Conservation (phyloP, 2,888 invertebrate species). For the Toxonevra muliebris region DNA sequence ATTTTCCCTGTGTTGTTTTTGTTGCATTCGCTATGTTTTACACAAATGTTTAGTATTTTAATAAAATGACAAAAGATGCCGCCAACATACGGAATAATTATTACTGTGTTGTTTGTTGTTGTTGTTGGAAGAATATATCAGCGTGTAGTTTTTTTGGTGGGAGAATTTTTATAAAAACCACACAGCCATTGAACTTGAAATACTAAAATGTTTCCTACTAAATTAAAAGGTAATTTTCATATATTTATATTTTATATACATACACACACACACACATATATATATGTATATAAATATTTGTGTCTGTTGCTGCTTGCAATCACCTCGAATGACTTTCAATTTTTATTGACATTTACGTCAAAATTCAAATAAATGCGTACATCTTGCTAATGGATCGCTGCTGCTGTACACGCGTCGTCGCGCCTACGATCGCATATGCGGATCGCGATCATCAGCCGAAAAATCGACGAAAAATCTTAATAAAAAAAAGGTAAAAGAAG, state of each 20-base stretch:
- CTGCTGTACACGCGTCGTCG: no score
- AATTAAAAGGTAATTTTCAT: no score
- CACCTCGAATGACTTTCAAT: slow-evolving; percentile 12
- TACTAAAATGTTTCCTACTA: no score
- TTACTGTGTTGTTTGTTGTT: not conserved
- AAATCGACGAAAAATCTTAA: no score
- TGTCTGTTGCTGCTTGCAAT: not conserved
- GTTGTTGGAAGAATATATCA: not conserved
- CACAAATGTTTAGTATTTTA: not conserved
- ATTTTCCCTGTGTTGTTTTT: slow-evolving; percentile 2
- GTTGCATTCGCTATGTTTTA: not conserved
- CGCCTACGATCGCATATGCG: no score
- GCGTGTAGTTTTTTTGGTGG: not conserved
- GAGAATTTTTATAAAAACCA: not conserved
- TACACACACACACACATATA: not conserved
- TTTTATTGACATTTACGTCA: slow-evolving; percentile 5
- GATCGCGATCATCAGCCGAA: no score
- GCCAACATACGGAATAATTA: not conserved
- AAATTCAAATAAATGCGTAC: not conserved
- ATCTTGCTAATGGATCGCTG: slow-evolving; percentile 18
- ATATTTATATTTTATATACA: no score
- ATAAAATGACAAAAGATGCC: not conserved
- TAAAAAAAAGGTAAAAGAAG: no score
- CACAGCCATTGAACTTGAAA: slow-evolving; percentile 12
- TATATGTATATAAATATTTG: not conserved